Percentiles rank a stretch among this genome's conserved stretches.
Evolutionary conservation across 2,797 vertebrate species (phyloP).

Genomic region (Micropoecilia bifurca): DNA sequence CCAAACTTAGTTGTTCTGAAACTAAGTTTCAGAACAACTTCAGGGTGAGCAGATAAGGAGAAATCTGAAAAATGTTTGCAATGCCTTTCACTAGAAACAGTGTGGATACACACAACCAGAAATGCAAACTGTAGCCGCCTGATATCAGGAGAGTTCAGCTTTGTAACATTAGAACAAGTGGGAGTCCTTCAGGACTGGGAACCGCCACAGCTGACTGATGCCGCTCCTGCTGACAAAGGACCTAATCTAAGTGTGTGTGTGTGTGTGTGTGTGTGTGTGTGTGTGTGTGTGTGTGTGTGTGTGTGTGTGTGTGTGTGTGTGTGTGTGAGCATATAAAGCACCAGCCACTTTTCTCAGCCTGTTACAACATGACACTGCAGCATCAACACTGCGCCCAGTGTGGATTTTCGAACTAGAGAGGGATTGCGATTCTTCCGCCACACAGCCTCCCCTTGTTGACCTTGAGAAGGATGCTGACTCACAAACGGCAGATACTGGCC

Average conservation of each 20-base stretch:
- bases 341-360: conserved; percentile 47
- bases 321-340: conserved; percentile 48
- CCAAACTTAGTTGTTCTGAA: conserved; percentile 21
- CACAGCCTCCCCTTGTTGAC: conserved; percentile 63
- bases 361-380: conserved; percentile 59
- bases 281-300: background rate
- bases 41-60: background rate
- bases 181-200: conserved; percentile 18
- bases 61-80: background rate
- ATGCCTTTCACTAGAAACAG: background rate
- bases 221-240: conserved; percentile 56
- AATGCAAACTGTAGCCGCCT: background rate
- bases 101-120: background rate
- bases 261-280: conserved; percentile 9
- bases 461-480: conserved; percentile 77
- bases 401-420: conserved; percentile 39
- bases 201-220: conserved; percentile 54
- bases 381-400: conserved; percentile 21
- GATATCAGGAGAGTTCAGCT: conserved; percentile 1
- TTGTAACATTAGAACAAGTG: conserved; percentile 19
- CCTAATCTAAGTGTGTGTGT: conserved; percentile 48
- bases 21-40: too few species aligned
- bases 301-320: conserved; percentile 12
- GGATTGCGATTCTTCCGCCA: conserved; percentile 49
- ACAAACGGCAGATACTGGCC: conserved; percentile 67